Percentiles rank a stretch among this genome's conserved stretches.
phyloP scores from a whole-genome alignment of 2,888 invertebrate genomes.

The Biston stratarius region DNA sequence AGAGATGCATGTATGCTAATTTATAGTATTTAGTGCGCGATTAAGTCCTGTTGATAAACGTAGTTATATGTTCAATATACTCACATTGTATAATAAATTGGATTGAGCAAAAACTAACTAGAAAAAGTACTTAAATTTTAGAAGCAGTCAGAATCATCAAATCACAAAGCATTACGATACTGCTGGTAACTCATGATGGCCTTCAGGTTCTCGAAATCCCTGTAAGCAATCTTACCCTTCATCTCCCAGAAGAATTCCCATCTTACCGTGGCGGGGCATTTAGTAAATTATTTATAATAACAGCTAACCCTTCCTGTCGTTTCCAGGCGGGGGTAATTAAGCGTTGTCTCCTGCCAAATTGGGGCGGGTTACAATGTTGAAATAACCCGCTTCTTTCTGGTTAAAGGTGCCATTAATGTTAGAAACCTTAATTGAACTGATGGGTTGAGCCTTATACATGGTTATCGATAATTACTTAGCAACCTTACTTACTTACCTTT shows the following conservation, averaged over 20 bases:
- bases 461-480: too few species aligned
- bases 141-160: background rate
- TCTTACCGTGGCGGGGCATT: slow-evolving; percentile 47
- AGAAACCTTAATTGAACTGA: slow-evolving; percentile 16
- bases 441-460: background rate
- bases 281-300: slow-evolving; percentile 67
- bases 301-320: slow-evolving; percentile 61
- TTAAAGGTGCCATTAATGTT: slow-evolving; percentile 31
- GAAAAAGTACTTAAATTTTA: too few species aligned
- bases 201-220: slow-evolving; percentile 4
- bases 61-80: too few species aligned
- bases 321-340: slow-evolving; percentile 64
- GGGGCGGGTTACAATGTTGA: slow-evolving; percentile 50
- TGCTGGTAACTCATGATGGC: background rate
- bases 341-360: slow-evolving; percentile 61
- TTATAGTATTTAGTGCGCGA: too few species aligned
- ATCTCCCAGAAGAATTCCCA: slow-evolving; percentile 26
- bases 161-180: too few species aligned
- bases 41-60: too few species aligned
- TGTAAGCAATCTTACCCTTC: slow-evolving; percentile 18
- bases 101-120: too few species aligned
- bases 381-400: slow-evolving; percentile 46
- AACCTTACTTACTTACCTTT: background rate
- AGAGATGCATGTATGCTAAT: too few species aligned
- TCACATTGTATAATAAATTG: too few species aligned